These are phyloP conservation scores for Clarias batrachus DNA, from an alignment of 2,113 vertebrate species.

Conservation along the genomic window DNA sequence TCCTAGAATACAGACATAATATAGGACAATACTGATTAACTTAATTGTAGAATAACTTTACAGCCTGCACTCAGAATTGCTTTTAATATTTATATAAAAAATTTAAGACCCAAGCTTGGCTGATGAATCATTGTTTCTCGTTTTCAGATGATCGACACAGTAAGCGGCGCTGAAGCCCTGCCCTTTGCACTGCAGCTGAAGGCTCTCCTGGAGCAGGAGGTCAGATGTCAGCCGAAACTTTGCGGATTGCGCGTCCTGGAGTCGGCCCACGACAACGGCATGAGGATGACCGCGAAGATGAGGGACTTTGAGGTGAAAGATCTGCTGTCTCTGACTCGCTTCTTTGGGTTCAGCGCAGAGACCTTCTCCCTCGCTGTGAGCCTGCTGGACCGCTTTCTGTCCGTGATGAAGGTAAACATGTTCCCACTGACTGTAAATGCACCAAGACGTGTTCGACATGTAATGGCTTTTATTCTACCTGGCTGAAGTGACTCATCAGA, in stretches of 20 bases:
- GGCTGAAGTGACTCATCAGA: too few species aligned
- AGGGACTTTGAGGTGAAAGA: constrained; percentile 91
- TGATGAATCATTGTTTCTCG: background rate
- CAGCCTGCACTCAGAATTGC: background rate
- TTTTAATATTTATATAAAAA: background rate
- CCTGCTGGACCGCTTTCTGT: constrained; percentile 88
- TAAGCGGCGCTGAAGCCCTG: constrained; percentile 66
- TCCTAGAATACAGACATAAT: background rate
- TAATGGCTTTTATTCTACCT: too few species aligned
- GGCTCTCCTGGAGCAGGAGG: constrained; percentile 80
- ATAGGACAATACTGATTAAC: background rate
- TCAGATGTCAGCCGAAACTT: constrained; percentile 83
- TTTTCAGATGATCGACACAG: constrained; percentile 86
- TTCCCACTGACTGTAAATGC: background rate
- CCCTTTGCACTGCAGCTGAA: constrained; percentile 81
- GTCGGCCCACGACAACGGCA: constrained; percentile 83
- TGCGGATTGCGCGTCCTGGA: constrained; percentile 86
- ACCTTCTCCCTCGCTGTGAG: constrained; percentile 89
- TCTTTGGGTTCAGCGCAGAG: constrained; percentile 89
- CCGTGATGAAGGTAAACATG: constrained; percentile 88
- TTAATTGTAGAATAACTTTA: background rate
- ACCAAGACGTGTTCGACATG: background rate
- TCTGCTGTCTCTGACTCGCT: constrained; percentile 88
- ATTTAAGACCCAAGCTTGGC: background rate
- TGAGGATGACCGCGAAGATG: constrained; percentile 85